Percentiles rank a stretch among this genome's conserved stretches.
These are phyloP conservation scores for Lamellibrachia luymesi DNA, from an alignment of 1,140 invertebrate genomes.

Conservation along the genomic window DNA sequence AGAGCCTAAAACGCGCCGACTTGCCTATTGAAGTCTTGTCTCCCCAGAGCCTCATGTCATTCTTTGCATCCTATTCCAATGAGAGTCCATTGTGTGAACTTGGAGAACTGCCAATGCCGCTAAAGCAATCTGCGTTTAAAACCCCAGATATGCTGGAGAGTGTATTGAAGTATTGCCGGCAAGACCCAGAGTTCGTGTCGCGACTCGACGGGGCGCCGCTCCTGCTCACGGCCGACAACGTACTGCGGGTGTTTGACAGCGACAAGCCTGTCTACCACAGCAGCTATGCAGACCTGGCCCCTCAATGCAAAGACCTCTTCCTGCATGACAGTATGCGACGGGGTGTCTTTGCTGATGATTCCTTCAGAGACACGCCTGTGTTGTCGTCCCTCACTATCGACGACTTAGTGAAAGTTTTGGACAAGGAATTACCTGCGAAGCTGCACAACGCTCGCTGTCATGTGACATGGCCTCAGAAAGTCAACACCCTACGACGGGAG, in stretches of 20 bases:
- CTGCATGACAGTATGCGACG: background rate
- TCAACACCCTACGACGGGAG: background rate
- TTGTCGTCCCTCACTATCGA: background rate
- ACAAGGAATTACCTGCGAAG: background rate
- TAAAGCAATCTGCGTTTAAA: background rate
- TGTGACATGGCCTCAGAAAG: background rate
- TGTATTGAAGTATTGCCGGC: background rate
- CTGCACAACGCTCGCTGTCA: background rate
- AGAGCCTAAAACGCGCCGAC: background rate
- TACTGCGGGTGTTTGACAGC: constrained; percentile 3
- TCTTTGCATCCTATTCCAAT: background rate
- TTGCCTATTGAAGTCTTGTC: background rate
- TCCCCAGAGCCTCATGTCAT: background rate
- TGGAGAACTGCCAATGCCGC: background rate
- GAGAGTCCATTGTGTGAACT: background rate
- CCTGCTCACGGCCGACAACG: background rate
- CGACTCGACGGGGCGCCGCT: background rate
- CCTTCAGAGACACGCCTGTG: background rate
- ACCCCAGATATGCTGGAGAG: background rate
- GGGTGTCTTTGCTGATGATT: background rate
- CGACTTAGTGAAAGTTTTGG: background rate
- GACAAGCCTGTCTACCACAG: background rate
- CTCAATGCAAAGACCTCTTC: background rate
- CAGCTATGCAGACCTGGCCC: background rate
- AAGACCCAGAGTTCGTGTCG: background rate